These are phyloP conservation scores for Sitta europaea DNA, from an alignment of 2,113 vertebrate genomes.

Conservation along the genomic window DNA sequence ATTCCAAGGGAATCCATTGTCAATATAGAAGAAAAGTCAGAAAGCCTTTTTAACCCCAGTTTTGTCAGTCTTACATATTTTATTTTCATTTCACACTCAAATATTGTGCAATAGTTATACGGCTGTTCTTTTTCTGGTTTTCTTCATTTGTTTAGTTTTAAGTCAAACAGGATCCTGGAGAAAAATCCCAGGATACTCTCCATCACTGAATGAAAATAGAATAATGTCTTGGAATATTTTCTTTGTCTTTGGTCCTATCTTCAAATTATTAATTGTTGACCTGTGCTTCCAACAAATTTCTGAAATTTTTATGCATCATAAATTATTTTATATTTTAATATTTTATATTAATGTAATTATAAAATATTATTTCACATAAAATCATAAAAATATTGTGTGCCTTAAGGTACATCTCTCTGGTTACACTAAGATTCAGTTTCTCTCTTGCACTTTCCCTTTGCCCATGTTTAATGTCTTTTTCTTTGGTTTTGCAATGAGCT, in stretches of 20 bases:
- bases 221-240: neutral
- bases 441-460: neutral
- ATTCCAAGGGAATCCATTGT: neutral
- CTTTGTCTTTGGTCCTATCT: neutral
- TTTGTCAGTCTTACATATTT: neutral
- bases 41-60: neutral
- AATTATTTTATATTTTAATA: neutral
- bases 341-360: neutral
- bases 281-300: neutral
- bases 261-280: neutral
- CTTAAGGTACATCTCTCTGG: neutral
- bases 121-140: neutral
- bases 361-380: neutral
- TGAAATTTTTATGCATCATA: neutral
- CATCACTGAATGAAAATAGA: neutral
- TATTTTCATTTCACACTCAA: neutral
- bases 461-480: accelerated
- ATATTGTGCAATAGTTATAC: neutral
- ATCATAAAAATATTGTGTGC: neutral
- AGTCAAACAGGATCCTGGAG: neutral
- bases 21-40: neutral
- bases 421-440: neutral
- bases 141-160: neutral
- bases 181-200: neutral
- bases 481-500: neutral